Evolutionary conservation across 2,113 vertebrate species (phyloP).

Genomic region (Syrmaticus mikado): DNA sequence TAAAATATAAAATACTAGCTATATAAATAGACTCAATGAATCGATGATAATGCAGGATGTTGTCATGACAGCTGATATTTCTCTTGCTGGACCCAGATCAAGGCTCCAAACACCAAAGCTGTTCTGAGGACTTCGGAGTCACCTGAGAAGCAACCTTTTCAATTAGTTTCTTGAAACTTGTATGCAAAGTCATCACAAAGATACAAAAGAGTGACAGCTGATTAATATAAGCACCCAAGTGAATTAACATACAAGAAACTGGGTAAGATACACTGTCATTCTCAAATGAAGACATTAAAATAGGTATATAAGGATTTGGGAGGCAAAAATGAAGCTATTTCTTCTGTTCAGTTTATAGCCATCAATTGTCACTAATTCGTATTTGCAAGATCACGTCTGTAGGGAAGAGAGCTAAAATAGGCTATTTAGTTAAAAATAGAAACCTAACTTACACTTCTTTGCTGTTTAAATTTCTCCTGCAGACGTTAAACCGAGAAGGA

Average conservation of each 20-base stretch:
- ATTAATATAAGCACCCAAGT: neutral
- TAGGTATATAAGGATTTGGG: neutral
- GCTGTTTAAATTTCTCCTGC: neutral
- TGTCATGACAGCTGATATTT: neutral
- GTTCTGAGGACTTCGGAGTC: neutral
- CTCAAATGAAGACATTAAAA: neutral
- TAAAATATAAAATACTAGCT: neutral
- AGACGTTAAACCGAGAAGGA: neutral
- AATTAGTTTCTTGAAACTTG: neutral
- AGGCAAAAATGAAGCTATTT: constrained; percentile 22
- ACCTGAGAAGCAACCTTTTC: neutral
- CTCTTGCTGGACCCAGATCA: neutral
- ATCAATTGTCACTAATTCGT: neutral
- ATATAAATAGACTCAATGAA: neutral
- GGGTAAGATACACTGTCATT: neutral
- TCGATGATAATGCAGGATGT: neutral
- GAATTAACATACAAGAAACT: neutral
- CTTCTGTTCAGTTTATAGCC: neutral
- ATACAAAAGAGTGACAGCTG: neutral
- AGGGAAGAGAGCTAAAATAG: constrained; percentile 5
- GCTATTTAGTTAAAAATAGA: constrained; percentile 6
- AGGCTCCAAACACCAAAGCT: neutral
- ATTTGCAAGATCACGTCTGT: neutral
- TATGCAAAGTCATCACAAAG: neutral
- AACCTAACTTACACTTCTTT: neutral